Percentiles rank a stretch among this genome's conserved stretches.
phyloP scores from a whole-genome alignment of 2,888 invertebrate species.

The Frankliniella fusca region DNA sequence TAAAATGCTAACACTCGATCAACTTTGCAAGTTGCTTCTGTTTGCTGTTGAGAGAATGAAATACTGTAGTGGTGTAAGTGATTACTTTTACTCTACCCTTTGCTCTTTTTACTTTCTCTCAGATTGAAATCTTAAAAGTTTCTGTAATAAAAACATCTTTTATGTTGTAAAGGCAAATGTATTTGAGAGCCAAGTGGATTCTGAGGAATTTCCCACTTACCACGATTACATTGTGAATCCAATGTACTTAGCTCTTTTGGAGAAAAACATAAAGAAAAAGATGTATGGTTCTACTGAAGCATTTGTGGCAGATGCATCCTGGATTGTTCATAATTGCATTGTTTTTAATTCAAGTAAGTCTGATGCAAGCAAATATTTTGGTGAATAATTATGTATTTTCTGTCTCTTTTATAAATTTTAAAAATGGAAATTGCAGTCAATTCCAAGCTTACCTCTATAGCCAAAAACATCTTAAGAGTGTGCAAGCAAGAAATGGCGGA shows the following conservation, averaged over 20 bases:
- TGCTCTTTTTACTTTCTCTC: constrained; percentile 32
- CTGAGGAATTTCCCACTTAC: constrained; percentile 67
- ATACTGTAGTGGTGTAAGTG: constrained; percentile 70
- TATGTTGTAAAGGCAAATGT: constrained; percentile 62
- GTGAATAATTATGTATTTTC: constrained; percentile 29
- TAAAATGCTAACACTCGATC: constrained; percentile 66
- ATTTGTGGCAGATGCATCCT: constrained; percentile 84
- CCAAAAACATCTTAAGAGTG: constrained; percentile 74
- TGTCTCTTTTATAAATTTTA: constrained; percentile 31
- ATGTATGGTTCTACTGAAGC: constrained; percentile 82
- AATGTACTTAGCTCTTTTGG: constrained; percentile 74
- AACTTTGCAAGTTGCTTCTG: constrained; percentile 71
- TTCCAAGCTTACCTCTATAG: constrained; percentile 70
- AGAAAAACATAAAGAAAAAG: constrained; percentile 69
- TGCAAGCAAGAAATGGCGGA: constrained; percentile 86
- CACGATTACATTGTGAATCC: constrained; percentile 79
- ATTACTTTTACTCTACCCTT: constrained; percentile 32
- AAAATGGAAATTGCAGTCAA: constrained; percentile 56
- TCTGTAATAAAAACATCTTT: no score
- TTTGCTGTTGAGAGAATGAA: constrained; percentile 78
- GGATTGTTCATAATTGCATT: constrained; percentile 90
- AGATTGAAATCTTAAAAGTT: no score
- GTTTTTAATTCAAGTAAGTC: constrained; percentile 82
- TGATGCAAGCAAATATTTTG: constrained; percentile 7
- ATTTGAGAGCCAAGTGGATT: constrained; percentile 71